Evolutionary conservation across 1,140 invertebrate genomes (phyloP).

Genomic region (Samia ricini): DNA sequence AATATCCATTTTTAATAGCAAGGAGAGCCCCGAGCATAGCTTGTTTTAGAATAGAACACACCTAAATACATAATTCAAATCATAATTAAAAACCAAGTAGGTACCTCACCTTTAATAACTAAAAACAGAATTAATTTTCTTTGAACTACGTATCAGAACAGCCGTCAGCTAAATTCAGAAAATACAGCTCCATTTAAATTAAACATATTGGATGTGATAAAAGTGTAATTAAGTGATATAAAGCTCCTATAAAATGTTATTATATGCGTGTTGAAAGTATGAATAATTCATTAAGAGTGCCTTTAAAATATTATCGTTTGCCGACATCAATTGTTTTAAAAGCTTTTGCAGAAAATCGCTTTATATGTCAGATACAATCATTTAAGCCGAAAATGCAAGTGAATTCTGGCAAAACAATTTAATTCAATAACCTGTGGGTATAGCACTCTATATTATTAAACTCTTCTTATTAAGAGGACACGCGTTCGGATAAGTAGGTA

Average conservation of each 20-base stretch:
- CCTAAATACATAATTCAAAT: too few species aligned
- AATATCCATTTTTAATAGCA: too few species aligned
- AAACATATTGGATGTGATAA: too few species aligned
- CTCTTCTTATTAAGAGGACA: neutral
- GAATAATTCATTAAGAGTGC: conserved; percentile 45
- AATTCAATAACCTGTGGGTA: neutral
- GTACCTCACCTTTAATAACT: too few species aligned
- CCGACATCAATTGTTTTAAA: conserved; percentile 60
- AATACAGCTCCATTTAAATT: too few species aligned
- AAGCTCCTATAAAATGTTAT: neutral
- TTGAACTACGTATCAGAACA: too few species aligned
- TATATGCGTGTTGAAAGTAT: conserved; percentile 19
- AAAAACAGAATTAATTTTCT: too few species aligned
- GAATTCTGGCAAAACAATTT: neutral
- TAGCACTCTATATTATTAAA: neutral
- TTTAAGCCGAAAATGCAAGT: neutral
- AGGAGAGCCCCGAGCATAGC: too few species aligned
- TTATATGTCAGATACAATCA: conserved; percentile 21
- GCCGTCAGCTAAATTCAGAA: too few species aligned
- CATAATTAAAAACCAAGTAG: too few species aligned
- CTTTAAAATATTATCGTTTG: conserved; percentile 29
- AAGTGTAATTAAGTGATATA: neutral
- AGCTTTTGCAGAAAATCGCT: conserved; percentile 49
- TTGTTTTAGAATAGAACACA: too few species aligned
- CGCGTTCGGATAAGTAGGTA: too few species aligned